Conservation (phyloP, 2,113 vertebrate species). For the Speoplatyrhinus poulsoni region DNA sequence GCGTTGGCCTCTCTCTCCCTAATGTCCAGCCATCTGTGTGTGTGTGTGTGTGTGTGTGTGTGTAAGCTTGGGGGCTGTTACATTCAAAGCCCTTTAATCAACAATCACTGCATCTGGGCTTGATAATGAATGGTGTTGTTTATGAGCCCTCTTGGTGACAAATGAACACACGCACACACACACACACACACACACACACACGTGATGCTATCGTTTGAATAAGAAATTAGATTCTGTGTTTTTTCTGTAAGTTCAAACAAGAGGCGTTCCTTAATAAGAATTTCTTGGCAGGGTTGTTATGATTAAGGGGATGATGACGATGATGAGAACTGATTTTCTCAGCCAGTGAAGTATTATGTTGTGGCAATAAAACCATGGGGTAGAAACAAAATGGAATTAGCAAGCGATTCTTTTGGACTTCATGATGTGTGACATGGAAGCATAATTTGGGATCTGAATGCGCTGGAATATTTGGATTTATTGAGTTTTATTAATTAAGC, state of each 20-base stretch:
- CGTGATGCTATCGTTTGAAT: slow-evolving; percentile 93
- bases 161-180: slow-evolving; percentile 80
- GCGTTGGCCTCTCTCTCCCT: slow-evolving; percentile 90
- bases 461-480: slow-evolving; percentile 26
- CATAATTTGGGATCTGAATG: slow-evolving; percentile 35
- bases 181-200: slow-evolving; percentile 59
- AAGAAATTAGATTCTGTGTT: slow-evolving; percentile 84
- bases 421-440: slow-evolving; percentile 33
- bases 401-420: slow-evolving; percentile 52
- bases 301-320: slow-evolving; percentile 12
- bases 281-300: slow-evolving; percentile 49
- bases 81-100: slow-evolving; percentile 95
- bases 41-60: slow-evolving; percentile 66
- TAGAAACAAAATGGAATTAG: slow-evolving; percentile 37
- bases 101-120: slow-evolving; percentile 94
- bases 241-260: slow-evolving; percentile 69
- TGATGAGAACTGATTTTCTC: slow-evolving; percentile 44
- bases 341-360: slow-evolving; percentile 50
- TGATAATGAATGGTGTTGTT: slow-evolving; percentile 96
- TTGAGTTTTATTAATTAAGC: slow-evolving; percentile 13
- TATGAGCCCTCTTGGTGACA: slow-evolving; percentile 95
- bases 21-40: slow-evolving; percentile 95
- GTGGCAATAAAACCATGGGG: slow-evolving; percentile 38
- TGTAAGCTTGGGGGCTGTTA: slow-evolving; percentile 63
- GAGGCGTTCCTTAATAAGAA: slow-evolving; percentile 67